Percentiles rank a stretch among this genome's conserved stretches.
Conservation (phyloP, 2,888 invertebrate genomes). For the Plutella xylostella region DNA sequence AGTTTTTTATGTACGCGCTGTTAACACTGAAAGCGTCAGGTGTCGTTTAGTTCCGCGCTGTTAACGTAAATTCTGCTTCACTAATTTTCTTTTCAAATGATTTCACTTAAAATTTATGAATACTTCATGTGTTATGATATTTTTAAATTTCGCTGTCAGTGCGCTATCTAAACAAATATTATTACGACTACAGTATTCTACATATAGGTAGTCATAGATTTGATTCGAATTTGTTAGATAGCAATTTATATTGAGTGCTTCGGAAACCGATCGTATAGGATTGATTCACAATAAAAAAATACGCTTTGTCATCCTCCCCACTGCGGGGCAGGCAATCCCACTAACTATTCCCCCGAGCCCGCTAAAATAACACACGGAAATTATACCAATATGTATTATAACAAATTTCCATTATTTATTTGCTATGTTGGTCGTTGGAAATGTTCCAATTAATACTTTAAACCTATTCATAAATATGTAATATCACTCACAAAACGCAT, state of each 20-base stretch:
- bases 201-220: neutral
- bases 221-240: slow-evolving; percentile 26
- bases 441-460: slow-evolving; percentile 1
- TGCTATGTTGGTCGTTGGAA: slow-evolving; percentile 1
- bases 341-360: slow-evolving; percentile 22
- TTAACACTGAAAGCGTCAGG: slow-evolving; percentile 6
- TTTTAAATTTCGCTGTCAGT: too few species aligned
- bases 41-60: slow-evolving; percentile 6
- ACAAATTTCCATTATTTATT: slow-evolving; percentile 2
- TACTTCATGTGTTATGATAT: too few species aligned
- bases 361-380: neutral
- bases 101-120: too few species aligned
- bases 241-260: slow-evolving; percentile 45
- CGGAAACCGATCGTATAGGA: slow-evolving; percentile 40
- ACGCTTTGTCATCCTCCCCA: slow-evolving; percentile 48
- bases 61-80: slow-evolving; percentile 8
- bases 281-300: slow-evolving; percentile 56
- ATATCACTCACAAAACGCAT: too few species aligned
- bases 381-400: neutral
- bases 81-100: too few species aligned
- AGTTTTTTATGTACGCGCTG: slow-evolving; percentile 11
- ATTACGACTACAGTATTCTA: too few species aligned
- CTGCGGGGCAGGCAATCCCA: slow-evolving; percentile 4
- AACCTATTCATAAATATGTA: slow-evolving; percentile 1
- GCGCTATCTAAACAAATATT: too few species aligned